Evolutionary conservation across 2,113 vertebrate species (phyloP).

Genomic region (Lycaon pictus): DNA sequence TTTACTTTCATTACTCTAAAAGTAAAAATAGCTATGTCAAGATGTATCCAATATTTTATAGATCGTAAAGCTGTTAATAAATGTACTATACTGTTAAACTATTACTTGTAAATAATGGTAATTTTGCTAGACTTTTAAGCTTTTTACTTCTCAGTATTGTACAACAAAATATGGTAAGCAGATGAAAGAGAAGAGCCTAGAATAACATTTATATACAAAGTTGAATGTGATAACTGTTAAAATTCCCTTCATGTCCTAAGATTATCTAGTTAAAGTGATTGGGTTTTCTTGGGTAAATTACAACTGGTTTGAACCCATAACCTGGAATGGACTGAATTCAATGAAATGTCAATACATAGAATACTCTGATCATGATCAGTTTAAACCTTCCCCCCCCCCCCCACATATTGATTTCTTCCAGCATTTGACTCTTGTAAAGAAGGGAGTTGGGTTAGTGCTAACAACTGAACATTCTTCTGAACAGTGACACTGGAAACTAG

Average conservation of each 20-base stretch:
- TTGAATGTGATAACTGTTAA: neutral
- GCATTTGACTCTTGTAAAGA: neutral
- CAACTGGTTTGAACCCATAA: neutral
- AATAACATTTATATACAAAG: conserved; percentile 6
- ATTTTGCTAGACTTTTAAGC: neutral
- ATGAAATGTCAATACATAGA: neutral
- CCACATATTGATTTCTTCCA: neutral
- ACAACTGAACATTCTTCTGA: neutral
- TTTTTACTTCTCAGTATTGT: neutral
- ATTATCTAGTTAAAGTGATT: neutral
- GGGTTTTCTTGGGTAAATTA: neutral
- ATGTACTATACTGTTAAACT: neutral
- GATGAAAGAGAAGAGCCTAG: neutral
- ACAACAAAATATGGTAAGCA: neutral
- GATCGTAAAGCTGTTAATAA: neutral
- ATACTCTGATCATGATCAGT: neutral
- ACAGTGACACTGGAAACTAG: neutral
- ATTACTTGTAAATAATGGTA: neutral
- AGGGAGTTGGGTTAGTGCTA: neutral
- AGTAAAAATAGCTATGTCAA: neutral
- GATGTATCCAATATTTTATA: neutral
- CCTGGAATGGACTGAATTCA: neutral
- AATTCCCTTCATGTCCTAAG: neutral
- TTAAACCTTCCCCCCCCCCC: neutral
- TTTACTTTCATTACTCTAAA: neutral